phyloP scores from a whole-genome alignment of 2,113 vertebrate genomes.

The Tetrax tetrax region DNA sequence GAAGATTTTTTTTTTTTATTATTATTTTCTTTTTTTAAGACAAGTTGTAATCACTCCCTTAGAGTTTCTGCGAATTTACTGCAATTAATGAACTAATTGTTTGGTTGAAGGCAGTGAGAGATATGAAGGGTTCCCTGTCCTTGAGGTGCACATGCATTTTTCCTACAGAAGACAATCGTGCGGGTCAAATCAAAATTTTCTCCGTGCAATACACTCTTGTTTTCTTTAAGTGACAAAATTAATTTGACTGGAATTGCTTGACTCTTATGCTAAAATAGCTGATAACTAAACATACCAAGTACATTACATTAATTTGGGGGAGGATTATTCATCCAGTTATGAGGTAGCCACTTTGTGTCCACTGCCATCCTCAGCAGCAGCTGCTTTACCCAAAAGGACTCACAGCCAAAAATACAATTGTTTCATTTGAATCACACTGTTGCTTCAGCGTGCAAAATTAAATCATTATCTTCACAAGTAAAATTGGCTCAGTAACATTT shows the following conservation, averaged over 20 bases:
- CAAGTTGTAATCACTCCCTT: background rate
- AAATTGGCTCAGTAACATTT: slow-evolving; percentile 55
- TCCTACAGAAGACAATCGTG: background rate
- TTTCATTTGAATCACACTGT: slow-evolving; percentile 9
- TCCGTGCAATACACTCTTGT: background rate
- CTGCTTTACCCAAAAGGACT: slow-evolving; percentile 36
- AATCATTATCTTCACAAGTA: slow-evolving; percentile 12
- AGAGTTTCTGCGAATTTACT: background rate
- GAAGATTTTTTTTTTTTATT: background rate
- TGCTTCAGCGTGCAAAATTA: slow-evolving; percentile 51
- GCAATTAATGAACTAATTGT: background rate
- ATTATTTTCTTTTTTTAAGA: background rate
- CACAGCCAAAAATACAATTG: background rate
- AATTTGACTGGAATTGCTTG: background rate
- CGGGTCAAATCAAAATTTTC: background rate
- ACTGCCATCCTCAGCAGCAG: background rate
- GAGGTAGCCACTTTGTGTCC: background rate
- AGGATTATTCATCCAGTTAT: background rate
- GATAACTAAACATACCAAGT: background rate
- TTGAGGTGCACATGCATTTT: background rate
- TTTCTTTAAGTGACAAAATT: background rate
- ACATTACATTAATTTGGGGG: background rate
- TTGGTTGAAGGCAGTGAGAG: background rate
- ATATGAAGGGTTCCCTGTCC: background rate
- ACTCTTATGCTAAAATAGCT: background rate